phyloP scores from a whole-genome alignment of 2,888 invertebrate species.

The Andrena haemorrhoa region DNA sequence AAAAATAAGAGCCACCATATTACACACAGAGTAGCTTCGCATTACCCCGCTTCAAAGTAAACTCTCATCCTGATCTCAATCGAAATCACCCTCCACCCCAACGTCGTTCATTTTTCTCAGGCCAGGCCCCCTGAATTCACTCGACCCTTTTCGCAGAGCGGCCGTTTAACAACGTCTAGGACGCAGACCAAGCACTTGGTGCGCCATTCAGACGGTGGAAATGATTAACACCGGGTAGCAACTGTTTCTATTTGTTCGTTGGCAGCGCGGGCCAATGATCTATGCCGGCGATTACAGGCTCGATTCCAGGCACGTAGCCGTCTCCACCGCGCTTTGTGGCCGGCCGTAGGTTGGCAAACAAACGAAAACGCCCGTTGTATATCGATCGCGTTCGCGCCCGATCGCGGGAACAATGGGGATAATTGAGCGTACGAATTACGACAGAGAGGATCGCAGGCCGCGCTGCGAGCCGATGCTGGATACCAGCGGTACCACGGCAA shows the following conservation, averaged over 20 bases:
- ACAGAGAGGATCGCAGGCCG: conserved; percentile 48
- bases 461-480: conserved; percentile 4
- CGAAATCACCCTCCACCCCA: too few species aligned
- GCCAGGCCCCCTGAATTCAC: too few species aligned
- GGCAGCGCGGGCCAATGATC: conserved; percentile 54
- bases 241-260: conserved; percentile 62
- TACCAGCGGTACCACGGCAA: conserved; percentile 29
- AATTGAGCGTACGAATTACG: conserved; percentile 71
- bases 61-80: too few species aligned
- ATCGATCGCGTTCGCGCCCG: conserved; percentile 71
- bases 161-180: background rate
- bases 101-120: background rate
- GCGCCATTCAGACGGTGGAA: background rate
- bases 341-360: conserved; percentile 65
- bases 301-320: conserved; percentile 68
- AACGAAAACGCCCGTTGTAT: conserved; percentile 70
- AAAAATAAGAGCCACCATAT: too few species aligned
- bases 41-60: too few species aligned
- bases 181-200: background rate
- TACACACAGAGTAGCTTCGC: too few species aligned
- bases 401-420: conserved; percentile 69
- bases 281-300: conserved; percentile 57
- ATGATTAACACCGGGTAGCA: conserved; percentile 47
- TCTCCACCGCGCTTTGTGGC: conserved; percentile 61
- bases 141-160: background rate